Evolutionary conservation across 2,888 invertebrate genomes (phyloP).

Genomic region (Orthosia gracilis): DNA sequence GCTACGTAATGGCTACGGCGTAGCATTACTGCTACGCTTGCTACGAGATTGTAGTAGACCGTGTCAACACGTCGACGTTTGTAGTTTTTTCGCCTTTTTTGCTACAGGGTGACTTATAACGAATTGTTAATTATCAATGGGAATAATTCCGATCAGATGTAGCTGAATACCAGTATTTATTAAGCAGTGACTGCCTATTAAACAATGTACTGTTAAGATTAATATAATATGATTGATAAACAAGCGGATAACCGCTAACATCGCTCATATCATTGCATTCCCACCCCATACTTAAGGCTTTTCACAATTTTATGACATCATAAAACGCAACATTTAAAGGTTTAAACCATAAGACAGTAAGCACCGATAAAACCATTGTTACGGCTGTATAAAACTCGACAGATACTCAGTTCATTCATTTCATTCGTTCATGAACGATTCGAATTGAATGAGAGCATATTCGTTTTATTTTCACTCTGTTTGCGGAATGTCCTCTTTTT

Average conservation of each 20-base stretch:
- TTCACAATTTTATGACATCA: slow-evolving; percentile 56
- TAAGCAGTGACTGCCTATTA: neutral
- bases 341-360: slow-evolving; percentile 65
- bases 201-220: neutral
- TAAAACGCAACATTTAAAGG: slow-evolving; percentile 64
- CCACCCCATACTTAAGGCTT: slow-evolving; percentile 43
- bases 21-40: slow-evolving; percentile 1
- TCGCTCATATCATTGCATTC: slow-evolving; percentile 10
- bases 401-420: slow-evolving; percentile 65
- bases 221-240: slow-evolving; percentile 6
- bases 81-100: neutral
- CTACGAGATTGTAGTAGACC: neutral
- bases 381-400: slow-evolving; percentile 65
- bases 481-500: slow-evolving; percentile 48
- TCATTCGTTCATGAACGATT: slow-evolving; percentile 68
- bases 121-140: neutral
- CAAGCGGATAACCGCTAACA: neutral
- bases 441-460: slow-evolving; percentile 67
- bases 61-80: no score
- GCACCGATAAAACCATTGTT: slow-evolving; percentile 67
- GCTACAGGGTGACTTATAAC: neutral
- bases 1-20: slow-evolving; percentile 7
- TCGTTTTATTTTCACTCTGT: slow-evolving; percentile 59
- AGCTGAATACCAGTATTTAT: neutral
- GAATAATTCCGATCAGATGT: neutral